Conservation (phyloP, 2,113 vertebrate species). For the Macroglossus sobrinus region DNA sequence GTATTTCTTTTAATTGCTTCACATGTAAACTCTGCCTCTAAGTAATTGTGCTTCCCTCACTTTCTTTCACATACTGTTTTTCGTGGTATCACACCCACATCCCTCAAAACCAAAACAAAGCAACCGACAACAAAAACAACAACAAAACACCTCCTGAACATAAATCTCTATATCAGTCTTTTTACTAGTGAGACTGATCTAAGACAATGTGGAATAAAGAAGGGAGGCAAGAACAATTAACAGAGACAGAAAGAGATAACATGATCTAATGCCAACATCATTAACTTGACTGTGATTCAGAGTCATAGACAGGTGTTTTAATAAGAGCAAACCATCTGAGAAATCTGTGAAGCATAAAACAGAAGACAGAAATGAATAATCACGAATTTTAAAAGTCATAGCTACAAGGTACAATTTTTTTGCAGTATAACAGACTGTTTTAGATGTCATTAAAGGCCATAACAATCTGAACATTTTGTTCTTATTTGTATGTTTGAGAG, state of each 20-base stretch:
- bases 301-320: constrained; percentile 1
- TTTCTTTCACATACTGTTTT: not conserved
- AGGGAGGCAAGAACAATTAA: not conserved
- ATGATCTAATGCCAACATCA: not conserved
- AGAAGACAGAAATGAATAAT: not conserved
- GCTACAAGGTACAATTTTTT: not conserved
- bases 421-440: not conserved
- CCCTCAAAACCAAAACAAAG: not conserved
- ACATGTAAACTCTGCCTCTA: not conserved
- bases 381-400: constrained; percentile 10
- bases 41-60: not conserved
- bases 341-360: not conserved
- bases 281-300: constrained; percentile 10
- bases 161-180: not conserved
- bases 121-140: too few relatives aligned
- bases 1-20: not conserved
- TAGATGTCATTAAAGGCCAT: not conserved
- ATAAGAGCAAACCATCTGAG: constrained; percentile 1
- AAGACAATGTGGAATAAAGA: not conserved
- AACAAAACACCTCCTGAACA: not conserved
- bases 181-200: not conserved
- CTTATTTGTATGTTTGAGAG: not conserved
- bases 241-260: not conserved
- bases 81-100: not conserved
- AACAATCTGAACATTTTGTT: not conserved